Evolutionary conservation across 2,888 invertebrate species (phyloP), one percentile per base, ranked within the genome.

Genomic region (Andrena bucephala): DNA sequence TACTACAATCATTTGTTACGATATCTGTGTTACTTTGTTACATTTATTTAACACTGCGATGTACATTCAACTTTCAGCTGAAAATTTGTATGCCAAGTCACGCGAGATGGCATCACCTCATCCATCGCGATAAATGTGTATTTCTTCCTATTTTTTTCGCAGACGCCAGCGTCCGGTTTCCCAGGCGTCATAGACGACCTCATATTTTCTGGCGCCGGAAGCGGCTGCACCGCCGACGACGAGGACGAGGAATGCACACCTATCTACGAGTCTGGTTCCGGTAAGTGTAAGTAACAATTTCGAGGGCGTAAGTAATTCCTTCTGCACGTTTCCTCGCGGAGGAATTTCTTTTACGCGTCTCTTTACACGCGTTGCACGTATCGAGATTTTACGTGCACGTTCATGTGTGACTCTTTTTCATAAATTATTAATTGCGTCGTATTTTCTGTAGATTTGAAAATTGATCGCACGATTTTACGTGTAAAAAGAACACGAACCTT

Each of bases 151-250:
- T 20, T 36, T 42, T 16, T 20, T 57, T 60, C 92, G 0, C 94
- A 98, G 97, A 98, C 98, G 0, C 97, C 98, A 29, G 97, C 98
- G 0, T 97, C 97, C 54, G 97, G 97, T 0, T 97, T 96, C 93
- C 96, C 96, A 0, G 95, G 95, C 8, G 96, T 97, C 1, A 95
- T 97, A 92, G 99, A 99, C 93, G 99, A 99, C 94, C 95, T 99
- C 82, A 97, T 99, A 72, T 98, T 97, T 94, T 98, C 98, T 8
- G 98, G 98, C 1, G 98, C 98, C 0, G 98, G 98, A 0, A 98
- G 98, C 2, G 98, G 98, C 0, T 98, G 98, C 91, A 96, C 97
- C 62, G 97, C 97, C 81, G 98, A 98, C 90, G 98, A 98, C 91
- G 96, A 96, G 90, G 98, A 99, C 93, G 98, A 98, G 90, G 98